These are phyloP conservation scores for Leptatherina wallacei DNA, from an alignment of 2,797 vertebrate species.

Conservation along the genomic window DNA sequence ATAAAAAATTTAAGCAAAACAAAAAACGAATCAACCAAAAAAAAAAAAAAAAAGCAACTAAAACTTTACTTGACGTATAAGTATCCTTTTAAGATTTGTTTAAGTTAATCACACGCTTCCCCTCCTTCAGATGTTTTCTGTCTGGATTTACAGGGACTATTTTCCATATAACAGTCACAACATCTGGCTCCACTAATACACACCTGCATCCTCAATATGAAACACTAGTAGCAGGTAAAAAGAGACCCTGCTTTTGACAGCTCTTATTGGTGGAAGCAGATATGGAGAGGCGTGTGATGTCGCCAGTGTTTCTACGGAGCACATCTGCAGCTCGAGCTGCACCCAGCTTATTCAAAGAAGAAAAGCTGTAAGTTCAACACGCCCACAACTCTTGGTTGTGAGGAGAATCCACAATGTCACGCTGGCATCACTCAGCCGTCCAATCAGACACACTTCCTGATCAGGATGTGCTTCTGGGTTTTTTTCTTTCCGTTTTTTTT, in stretches of 20 bases:
- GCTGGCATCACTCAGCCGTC: conserved; percentile 51
- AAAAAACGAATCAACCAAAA: background rate
- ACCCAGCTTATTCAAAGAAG: conserved; percentile 46
- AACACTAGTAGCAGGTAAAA: conserved; percentile 29
- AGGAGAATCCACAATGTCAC: conserved; percentile 34
- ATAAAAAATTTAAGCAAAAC: conserved; percentile 37
- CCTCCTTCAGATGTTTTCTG: conserved; percentile 64
- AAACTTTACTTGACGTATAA: conserved; percentile 59
- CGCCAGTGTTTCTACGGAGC: conserved; percentile 42
- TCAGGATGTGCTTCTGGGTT: conserved; percentile 68
- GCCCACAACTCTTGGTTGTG: background rate
- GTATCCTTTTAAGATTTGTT: conserved; percentile 69
- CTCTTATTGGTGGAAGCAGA: conserved; percentile 42
- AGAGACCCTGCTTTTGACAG: conserved; percentile 13
- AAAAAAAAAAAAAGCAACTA: conserved; percentile 45
- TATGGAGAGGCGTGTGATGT: conserved; percentile 39
- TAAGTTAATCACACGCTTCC: conserved; percentile 67
- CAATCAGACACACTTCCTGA: conserved; percentile 69
- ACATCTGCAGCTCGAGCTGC: conserved; percentile 39
- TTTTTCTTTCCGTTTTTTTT: conserved; percentile 27
- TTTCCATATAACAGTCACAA: conserved; percentile 31
- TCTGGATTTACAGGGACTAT: conserved; percentile 57
- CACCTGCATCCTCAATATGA: conserved; percentile 27
- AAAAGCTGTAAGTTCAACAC: conserved; percentile 39
- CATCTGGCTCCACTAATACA: conserved; percentile 37